Percentiles rank a stretch among this genome's conserved stretches.
phyloP scores from a whole-genome alignment of 2,113 vertebrate species.

The Channa argus region DNA sequence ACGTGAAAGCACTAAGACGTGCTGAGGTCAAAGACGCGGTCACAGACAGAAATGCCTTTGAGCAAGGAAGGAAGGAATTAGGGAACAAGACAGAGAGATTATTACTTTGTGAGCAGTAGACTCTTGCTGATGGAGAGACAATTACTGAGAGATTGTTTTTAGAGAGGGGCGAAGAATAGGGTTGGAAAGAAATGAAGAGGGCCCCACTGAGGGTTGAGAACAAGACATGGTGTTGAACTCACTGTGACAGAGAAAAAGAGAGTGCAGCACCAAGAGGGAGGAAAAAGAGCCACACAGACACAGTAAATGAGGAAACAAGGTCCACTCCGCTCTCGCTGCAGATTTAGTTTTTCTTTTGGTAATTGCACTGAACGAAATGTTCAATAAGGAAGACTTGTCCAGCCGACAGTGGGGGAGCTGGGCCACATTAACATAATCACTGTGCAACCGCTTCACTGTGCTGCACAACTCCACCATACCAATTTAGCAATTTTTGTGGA shows the following conservation, averaged over 20 bases:
- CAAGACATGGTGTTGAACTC: conserved; percentile 27
- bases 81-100: conserved; percentile 11
- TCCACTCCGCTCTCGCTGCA: conserved; percentile 46
- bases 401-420: conserved; percentile 43
- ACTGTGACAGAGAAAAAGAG: conserved; percentile 16
- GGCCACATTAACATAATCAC: conserved; percentile 54
- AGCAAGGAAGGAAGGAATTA: conserved; percentile 24
- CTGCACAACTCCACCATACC: conserved; percentile 22
- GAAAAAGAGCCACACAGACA: conserved; percentile 28
- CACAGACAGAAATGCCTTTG: conserved; percentile 45
- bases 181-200: conserved; percentile 29
- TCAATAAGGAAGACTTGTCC: conserved; percentile 39
- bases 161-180: not conserved
- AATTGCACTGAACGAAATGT: conserved; percentile 61
- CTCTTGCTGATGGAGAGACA: conserved; percentile 39
- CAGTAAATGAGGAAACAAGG: conserved; percentile 51
- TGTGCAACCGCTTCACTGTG: conserved; percentile 18
- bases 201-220: conserved; percentile 31
- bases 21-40: conserved; percentile 59
- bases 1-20: conserved; percentile 62
- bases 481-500: conserved; percentile 16
- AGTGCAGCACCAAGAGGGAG: conserved; percentile 1
- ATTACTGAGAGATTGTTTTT: conserved; percentile 19
- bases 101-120: conserved; percentile 18
- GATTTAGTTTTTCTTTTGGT: conserved; percentile 20